Percentiles rank a stretch among this genome's conserved stretches.
Conservation (phyloP, 2,888 invertebrate genomes). For the Plebejus anna region DNA sequence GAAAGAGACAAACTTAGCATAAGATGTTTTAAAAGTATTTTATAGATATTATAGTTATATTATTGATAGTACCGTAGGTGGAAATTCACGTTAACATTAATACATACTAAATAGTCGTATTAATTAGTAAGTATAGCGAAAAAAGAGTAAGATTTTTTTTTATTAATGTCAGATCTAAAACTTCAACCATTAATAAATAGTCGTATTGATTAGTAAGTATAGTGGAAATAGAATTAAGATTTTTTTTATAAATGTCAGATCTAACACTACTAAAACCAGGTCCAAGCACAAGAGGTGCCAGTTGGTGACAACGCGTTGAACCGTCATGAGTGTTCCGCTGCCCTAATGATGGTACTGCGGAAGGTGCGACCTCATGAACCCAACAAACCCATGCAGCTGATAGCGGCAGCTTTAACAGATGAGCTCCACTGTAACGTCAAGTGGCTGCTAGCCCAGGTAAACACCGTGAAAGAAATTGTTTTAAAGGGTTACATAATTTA, state of each 20-base stretch:
- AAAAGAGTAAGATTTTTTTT: too few relatives aligned
- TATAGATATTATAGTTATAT: too few relatives aligned
- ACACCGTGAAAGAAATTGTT: too few relatives aligned
- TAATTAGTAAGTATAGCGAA: too few relatives aligned
- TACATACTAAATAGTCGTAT: too few relatives aligned
- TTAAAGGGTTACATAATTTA: too few relatives aligned
- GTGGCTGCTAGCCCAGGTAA: conserved; percentile 56
- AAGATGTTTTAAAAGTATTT: too few relatives aligned
- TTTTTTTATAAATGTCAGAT: neutral
- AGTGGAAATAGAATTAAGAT: too few relatives aligned
- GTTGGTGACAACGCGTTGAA: conserved; percentile 51
- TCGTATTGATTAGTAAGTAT: too few relatives aligned
- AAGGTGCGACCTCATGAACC: neutral
- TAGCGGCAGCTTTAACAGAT: conserved; percentile 34
- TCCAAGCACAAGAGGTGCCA: conserved; percentile 46
- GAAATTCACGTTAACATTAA: too few relatives aligned
- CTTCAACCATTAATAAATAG: neutral
- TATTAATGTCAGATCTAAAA: neutral
- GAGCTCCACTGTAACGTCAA: conserved; percentile 44
- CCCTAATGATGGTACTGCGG: conserved; percentile 46
- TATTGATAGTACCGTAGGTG: too few relatives aligned
- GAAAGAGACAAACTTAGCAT: too few relatives aligned
- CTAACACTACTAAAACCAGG: conserved; percentile 38
- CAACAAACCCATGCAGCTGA: conserved; percentile 1
- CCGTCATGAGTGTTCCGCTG: conserved; percentile 48